Base-by-base conservation (phyloP, 2,113 vertebrate genomes). In the Phycodurus eques region DNA sequence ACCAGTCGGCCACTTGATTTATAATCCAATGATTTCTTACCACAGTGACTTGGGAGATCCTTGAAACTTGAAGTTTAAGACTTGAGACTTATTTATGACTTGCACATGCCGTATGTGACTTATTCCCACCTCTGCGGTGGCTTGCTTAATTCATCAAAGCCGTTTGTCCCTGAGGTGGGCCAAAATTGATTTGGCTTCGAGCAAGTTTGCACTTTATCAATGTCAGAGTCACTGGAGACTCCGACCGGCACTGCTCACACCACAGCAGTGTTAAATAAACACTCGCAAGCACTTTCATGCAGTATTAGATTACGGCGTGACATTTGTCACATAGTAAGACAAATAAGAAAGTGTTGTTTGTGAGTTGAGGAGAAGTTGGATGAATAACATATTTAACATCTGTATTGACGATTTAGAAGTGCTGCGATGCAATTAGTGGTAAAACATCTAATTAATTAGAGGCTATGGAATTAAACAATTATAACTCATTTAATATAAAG, bases 281-380 rank as follows among this genome's bases (percentile, higher is more conserved):
- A 67, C 15, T 67, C 1, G 63, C 31, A 70, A 78, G 8, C 31
- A 14, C 20, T 67, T 74, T 76, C 79, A 11, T 59, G 31, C 22
- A 27, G 44, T 49, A 78, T 73, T 74, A 65, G 67, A 77, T 44
- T 35, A 53, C 3, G 15, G 10, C 6, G n/a, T 64, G 60, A 63
- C 64, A 62, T 72, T 78, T 53, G 72, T 75, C 43, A 71, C 8
- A 1, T 56, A 49, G 15, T 60, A 31, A 14, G 27, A 59, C 54
- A 70, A 71, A 76, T 27, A 49, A 53, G 35, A 53, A 47, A 3
- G 35, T 64, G 17, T 68, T 43, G 47, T 70, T 54, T 39, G 61
- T 51, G 11, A 59, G 0, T 0, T 17, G 8, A 14, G 27, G 65
- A 22, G 56, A 51, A 15, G 19, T 22, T 14, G 22, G 15, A 67